phyloP scores from a whole-genome alignment of 2,888 invertebrate genomes.

The Megamerina dolium region DNA sequence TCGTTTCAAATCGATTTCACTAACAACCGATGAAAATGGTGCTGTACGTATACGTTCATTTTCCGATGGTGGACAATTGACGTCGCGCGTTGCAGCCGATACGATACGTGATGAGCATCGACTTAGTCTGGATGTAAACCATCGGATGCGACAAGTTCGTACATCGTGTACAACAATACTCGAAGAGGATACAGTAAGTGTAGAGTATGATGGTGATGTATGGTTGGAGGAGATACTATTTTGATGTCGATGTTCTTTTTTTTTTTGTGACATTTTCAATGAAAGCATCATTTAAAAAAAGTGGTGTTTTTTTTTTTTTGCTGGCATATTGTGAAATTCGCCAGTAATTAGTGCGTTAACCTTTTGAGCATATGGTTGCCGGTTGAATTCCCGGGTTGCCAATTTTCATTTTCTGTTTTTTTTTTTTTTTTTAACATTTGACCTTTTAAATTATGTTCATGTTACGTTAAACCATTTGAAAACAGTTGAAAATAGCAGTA shows the following conservation, averaged over 20 bases:
- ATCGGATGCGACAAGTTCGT: conserved; percentile 37
- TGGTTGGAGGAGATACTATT: no score
- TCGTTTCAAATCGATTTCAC: conserved; percentile 37
- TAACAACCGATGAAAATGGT: conserved; percentile 39
- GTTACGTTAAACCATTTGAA: no score
- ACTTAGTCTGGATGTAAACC: conserved; percentile 34
- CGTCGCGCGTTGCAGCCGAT: conserved; percentile 29
- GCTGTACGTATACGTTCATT: conserved; percentile 40
- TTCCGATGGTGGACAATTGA: conserved; percentile 37
- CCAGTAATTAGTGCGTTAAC: no score
- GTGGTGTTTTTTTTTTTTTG: conserved; percentile 8
- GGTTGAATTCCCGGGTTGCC: no score
- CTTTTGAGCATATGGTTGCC: no score
- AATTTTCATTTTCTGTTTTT: no score
- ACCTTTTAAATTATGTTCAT: no score
- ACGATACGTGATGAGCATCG: conserved; percentile 37
- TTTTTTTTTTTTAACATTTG: no score
- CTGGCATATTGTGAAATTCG: conserved; percentile 6
- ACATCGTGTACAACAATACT: conserved; percentile 43
- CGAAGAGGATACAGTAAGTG: conserved; percentile 41
- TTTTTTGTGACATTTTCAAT: no score
- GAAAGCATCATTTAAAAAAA: conserved; percentile 11
- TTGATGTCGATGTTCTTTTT: no score
- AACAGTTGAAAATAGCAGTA: no score
- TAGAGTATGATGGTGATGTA: no score